Conservation (phyloP, 2,113 vertebrate genomes). For the Vireo altiloquus region DNA sequence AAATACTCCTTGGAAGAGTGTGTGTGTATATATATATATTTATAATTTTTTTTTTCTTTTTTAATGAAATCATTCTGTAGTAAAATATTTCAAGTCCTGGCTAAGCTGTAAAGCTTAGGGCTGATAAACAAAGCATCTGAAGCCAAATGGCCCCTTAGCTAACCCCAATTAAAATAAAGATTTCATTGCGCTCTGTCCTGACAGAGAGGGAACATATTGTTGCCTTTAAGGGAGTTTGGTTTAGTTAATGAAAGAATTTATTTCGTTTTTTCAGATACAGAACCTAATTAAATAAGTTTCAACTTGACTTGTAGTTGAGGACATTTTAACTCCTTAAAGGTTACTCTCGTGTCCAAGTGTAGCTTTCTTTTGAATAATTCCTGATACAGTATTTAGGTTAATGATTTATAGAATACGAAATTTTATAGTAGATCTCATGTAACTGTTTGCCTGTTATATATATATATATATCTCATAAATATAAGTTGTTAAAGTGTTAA, state of each 20-base stretch:
- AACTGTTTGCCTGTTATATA: not conserved
- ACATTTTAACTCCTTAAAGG: slow-evolving; percentile 72
- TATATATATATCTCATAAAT: not conserved
- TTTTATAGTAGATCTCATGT: not conserved
- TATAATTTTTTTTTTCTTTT: not conserved
- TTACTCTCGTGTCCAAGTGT: slow-evolving; percentile 24
- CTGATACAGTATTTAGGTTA: not conserved
- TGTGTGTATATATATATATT: not conserved
- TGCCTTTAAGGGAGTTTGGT: slow-evolving; percentile 83
- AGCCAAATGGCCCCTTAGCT: slow-evolving; percentile 78
- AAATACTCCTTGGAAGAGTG: slow-evolving; percentile 24
- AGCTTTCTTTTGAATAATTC: not conserved
- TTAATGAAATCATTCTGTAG: slow-evolving; percentile 60
- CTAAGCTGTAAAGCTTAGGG: slow-evolving; percentile 75
- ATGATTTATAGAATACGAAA: not conserved
- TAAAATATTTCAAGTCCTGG: slow-evolving; percentile 73
- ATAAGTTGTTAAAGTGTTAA: not conserved
- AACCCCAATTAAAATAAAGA: slow-evolving; percentile 85
- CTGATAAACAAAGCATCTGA: slow-evolving; percentile 79
- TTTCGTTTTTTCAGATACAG: slow-evolving; percentile 68
- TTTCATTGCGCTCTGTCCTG: slow-evolving; percentile 79
- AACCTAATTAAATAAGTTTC: slow-evolving; percentile 80
- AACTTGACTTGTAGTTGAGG: slow-evolving; percentile 71
- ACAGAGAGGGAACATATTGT: slow-evolving; percentile 82
- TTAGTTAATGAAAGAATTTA: slow-evolving; percentile 81